Evolutionary conservation across 2,888 invertebrate species (phyloP).

Genomic region (Pomacea canaliculata): DNA sequence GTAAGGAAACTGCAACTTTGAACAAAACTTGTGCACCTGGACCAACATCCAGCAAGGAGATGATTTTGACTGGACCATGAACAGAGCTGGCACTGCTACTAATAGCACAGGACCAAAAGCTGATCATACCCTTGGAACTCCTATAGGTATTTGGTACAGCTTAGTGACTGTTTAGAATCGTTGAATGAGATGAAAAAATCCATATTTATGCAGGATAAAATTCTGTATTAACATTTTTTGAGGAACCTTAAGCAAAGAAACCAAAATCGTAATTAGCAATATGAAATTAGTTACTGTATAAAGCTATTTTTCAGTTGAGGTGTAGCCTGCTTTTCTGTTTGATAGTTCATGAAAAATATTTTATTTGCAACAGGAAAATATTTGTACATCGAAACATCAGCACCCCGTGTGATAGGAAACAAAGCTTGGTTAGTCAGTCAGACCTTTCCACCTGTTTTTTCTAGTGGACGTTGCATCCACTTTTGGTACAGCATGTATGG

Average conservation of each 20-base stretch:
- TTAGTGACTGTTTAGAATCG: too few species aligned
- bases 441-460: conserved; percentile 37
- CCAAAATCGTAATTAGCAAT: too few species aligned
- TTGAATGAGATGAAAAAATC: too few species aligned
- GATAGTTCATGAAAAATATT: too few species aligned
- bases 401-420: conserved; percentile 44
- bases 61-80: conserved; percentile 65
- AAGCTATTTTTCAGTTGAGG: too few species aligned
- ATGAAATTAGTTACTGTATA: too few species aligned
- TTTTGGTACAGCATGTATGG: conserved; percentile 59
- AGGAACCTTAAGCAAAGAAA: too few species aligned
- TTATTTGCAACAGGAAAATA: conserved; percentile 46
- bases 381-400: conserved; percentile 58
- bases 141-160: conserved; percentile 22
- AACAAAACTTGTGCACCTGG: conserved; percentile 66
- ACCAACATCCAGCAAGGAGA: conserved; percentile 54
- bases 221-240: too few species aligned
- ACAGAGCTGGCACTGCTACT: conserved; percentile 9
- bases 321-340: too few species aligned
- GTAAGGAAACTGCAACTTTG: conserved; percentile 65
- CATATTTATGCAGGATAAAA: too few species aligned
- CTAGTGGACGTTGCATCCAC: conserved; percentile 42
- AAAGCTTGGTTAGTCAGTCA: conserved; percentile 53
- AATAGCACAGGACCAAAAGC: conserved; percentile 28
- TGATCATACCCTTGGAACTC: conserved; percentile 36